phyloP scores from a whole-genome alignment of 1,140 invertebrate genomes.

The Heterodera carotae region DNA sequence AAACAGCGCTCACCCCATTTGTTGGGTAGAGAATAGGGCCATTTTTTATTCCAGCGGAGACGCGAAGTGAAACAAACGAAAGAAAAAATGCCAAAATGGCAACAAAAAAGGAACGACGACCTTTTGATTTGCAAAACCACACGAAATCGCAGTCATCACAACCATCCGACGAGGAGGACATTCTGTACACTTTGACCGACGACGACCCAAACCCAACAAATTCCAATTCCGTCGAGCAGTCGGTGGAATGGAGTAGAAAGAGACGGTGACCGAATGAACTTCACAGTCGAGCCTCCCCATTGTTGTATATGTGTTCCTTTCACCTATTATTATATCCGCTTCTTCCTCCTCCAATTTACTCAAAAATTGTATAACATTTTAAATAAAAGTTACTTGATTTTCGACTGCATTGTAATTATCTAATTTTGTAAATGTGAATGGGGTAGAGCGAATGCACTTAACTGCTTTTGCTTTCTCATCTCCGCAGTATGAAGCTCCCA shows the following conservation, averaged over 20 bases:
- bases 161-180: slow-evolving; percentile 22
- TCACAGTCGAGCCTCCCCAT: too few species aligned
- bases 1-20: background rate
- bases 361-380: too few species aligned
- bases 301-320: too few species aligned
- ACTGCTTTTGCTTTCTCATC: too few species aligned
- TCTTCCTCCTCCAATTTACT: too few species aligned
- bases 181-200: slow-evolving; percentile 25
- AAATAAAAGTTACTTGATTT: too few species aligned
- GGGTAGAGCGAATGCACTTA: too few species aligned
- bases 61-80: background rate
- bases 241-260: slow-evolving; percentile 21
- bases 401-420: too few species aligned
- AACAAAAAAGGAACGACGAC: background rate
- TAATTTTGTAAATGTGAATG: too few species aligned
- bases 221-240: slow-evolving; percentile 21
- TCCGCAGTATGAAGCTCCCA: too few species aligned
- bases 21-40: background rate
- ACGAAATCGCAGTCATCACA: background rate
- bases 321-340: too few species aligned
- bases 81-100: slow-evolving; percentile 13
- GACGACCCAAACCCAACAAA: background rate
- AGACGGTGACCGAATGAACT: background rate
- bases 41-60: background rate
- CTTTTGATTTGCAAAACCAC: background rate